Evolutionary conservation across 2,113 vertebrate genomes (phyloP), one percentile per base, ranked within the genome.

Genomic region (Columba livia): DNA sequence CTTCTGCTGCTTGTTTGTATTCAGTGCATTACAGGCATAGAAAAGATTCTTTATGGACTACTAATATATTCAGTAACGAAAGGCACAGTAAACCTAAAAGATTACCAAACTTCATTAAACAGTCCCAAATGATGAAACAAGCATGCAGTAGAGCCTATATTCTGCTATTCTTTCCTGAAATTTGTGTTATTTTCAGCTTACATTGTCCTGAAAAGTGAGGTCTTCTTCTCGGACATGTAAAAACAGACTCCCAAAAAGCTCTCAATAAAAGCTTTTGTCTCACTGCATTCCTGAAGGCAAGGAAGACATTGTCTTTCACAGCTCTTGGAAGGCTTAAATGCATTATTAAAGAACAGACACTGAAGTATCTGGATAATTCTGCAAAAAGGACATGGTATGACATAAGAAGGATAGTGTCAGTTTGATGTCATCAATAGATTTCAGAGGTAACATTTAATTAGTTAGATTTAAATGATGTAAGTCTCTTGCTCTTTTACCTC

Each of bases 381-480:
- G 53, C 42, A 94, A 73, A 85, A 91, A 90, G 4, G n/a, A 73
- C 31, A 16, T 23, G 25, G 64, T 71, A 58, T 25, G 58, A 65
- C 40, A 70, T 71, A n/a, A 85, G 78, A 94, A 87, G 3, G 9
- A 48, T 34, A 38, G 32, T 36, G 10, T 51, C 57, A 12, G 28
- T 69, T 92, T 79, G 40, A 62, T 70, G 38, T 24, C 47, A 73
- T 72, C 36, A 16, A 72, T 91, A 91, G 70, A 40, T 57, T 87
- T 77, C 66, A 93, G 80, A 87, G 58, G 80, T 82, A 93, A 92
- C 84, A 79, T 79, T 87, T 71, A 34, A 36, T 87, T 74, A 84
- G 88, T 60, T 89, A 87, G 57, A 89, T 85, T 67, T 72, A 89
- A 92, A 67, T 1, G 0, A 71, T 8, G 4, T 11, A 79, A 36